Conservation (phyloP, 2,797 vertebrate species). For the Xenentodon cancila region DNA sequence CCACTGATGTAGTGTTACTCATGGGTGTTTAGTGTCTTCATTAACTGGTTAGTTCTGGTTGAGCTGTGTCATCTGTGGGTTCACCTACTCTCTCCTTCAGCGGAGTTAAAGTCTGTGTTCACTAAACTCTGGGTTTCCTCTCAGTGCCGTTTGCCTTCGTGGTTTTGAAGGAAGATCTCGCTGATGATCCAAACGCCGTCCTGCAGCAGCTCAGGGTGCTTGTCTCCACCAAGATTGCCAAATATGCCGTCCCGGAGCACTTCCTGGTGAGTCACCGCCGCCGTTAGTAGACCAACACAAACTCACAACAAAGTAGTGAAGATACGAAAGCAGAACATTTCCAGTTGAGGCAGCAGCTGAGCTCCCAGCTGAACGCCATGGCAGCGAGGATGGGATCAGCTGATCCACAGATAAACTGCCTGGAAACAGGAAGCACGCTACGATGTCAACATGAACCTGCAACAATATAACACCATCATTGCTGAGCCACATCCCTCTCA, state of each 20-base stretch:
- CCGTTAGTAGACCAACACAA: no score
- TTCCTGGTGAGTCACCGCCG: slow-evolving; percentile 85
- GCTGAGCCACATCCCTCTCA: background rate
- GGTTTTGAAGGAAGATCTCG: slow-evolving; percentile 83
- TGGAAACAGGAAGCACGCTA: no score
- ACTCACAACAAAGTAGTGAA: no score
- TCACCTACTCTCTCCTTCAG: no score
- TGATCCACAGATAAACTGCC: no score
- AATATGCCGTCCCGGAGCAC: slow-evolving; percentile 91
- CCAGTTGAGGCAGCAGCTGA: background rate
- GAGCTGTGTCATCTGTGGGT: slow-evolving; percentile 2
- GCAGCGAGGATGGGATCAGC: no score
- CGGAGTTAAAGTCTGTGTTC: no score
- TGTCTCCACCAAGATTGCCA: slow-evolving; percentile 90
- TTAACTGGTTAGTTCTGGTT: no score
- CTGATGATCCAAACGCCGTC: slow-evolving; percentile 49
- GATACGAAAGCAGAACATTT: background rate
- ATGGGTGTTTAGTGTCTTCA: no score
- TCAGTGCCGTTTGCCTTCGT: slow-evolving; percentile 92
- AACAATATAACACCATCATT: no score
- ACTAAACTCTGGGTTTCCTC: slow-evolving; percentile 23
- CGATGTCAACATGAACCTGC: no score
- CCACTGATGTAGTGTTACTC: no score
- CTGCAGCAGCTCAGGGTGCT: slow-evolving; percentile 77
- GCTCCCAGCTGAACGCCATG: background rate